Conservation (phyloP, 2,113 vertebrate species). For the Tachysurus fulvidraco region DNA sequence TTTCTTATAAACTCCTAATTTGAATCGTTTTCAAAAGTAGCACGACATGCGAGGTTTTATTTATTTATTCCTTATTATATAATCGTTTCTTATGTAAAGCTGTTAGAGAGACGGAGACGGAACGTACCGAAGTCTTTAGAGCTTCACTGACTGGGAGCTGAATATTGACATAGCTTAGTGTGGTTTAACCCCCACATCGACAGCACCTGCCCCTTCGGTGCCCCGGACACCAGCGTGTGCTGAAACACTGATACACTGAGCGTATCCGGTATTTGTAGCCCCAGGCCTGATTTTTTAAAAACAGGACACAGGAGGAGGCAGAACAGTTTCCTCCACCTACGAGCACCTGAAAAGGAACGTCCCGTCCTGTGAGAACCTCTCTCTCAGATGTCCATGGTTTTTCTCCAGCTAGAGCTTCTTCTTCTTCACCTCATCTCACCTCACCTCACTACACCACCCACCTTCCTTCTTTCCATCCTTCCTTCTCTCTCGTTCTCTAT, state of each 20-base stretch:
- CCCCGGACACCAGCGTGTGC: not conserved
- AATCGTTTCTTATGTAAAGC: not conserved
- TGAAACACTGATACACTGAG: not conserved
- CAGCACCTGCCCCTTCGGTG: not conserved
- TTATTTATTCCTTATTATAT: not conserved
- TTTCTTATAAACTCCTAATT: too few relatives aligned
- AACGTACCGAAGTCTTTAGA: not conserved
- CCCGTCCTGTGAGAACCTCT: not conserved
- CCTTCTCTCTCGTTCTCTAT: too few relatives aligned
- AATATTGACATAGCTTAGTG: constrained; percentile 26
- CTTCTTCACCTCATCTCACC: too few relatives aligned
- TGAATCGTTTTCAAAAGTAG: not conserved
- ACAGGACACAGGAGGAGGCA: constrained; percentile 9
- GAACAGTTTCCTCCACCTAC: constrained; percentile 30
- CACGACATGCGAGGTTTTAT: not conserved
- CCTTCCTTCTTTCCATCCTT: constrained; percentile 7
- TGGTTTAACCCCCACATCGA: constrained; percentile 31
- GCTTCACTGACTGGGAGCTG: not conserved
- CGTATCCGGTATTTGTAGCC: not conserved
- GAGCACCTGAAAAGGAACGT: constrained; percentile 26
- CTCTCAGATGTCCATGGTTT: constrained; percentile 14
- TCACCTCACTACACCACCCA: constrained; percentile 26
- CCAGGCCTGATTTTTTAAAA: not conserved
- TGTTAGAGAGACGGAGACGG: not conserved
- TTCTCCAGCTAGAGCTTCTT: constrained; percentile 19